These are phyloP conservation scores for Ichneumoninae sp. DNA, from an alignment of 2,888 invertebrate species.

Conservation along the genomic window DNA sequence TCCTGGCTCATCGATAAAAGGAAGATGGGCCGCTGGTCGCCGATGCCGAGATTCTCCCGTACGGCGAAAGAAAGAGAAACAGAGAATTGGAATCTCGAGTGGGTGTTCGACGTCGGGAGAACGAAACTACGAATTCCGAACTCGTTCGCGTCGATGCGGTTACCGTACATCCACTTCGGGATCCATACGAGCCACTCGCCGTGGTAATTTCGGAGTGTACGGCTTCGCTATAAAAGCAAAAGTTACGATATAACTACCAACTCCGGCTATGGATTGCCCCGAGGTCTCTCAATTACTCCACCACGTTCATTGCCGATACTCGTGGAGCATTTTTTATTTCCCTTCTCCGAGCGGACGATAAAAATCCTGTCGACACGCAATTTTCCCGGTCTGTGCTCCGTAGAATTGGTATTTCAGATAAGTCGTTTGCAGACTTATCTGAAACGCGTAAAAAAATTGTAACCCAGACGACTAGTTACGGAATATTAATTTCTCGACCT, in stretches of 20 bases:
- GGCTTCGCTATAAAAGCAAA: constrained; percentile 11
- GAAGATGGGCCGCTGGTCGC: background rate
- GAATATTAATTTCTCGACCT: too few species aligned
- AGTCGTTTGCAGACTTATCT: background rate
- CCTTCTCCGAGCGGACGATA: background rate
- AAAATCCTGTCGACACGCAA: background rate
- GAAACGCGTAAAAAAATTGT: too few species aligned
- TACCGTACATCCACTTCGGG: constrained; percentile 54
- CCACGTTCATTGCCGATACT: background rate
- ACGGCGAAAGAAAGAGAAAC: constrained; percentile 25
- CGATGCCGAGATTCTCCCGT: constrained; percentile 3
- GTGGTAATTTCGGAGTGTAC: constrained; percentile 37
- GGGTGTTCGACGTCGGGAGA: constrained; percentile 24
- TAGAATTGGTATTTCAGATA: background rate
- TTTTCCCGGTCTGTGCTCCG: background rate
- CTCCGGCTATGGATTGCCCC: background rate
- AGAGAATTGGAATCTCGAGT: constrained; percentile 39
- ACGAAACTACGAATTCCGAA: constrained; percentile 51
- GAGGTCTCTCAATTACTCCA: background rate
- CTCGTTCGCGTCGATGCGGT: constrained; percentile 49
- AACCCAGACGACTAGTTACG: background rate
- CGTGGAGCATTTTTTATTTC: background rate
- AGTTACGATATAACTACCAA: constrained; percentile 22
- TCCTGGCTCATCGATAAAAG: constrained; percentile 9
- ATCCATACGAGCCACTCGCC: constrained; percentile 25